Evolutionary conservation across 2,113 vertebrate species (phyloP), one percentile per base, ranked within the genome.

Genomic region (Pachypanchax playfairii): DNA sequence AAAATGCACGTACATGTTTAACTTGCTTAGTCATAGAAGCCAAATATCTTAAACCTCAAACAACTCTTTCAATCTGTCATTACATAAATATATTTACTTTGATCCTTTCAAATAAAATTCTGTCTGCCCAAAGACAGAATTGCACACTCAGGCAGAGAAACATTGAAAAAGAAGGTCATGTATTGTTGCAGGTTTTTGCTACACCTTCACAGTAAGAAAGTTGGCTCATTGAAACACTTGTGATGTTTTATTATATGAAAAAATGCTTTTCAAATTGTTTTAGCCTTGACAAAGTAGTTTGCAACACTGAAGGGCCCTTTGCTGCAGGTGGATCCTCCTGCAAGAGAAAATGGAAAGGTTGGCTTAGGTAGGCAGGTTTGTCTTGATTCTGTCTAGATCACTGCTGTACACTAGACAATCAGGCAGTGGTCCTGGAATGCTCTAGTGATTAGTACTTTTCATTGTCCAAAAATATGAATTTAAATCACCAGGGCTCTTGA

Each of bases 101-200:
- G 12, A 25, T 4, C 20, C 42, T 22, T 64, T 53, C 6, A 64
- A 52, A 22, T 11, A 0, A 25, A 38, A 55, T 42, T n/a, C 21
- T 52, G 21, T 31, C 26, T 49, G 33, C 26, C 46, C 36, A 50
- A 41, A 64, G 22, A 17, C 43, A 64, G 28, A 36, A 15, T 22
- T 12, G 8, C 49, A 46, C 14, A 43, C 24, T 42, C n/a, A 3
- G 20, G 7, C 24, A 25, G 43, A 35, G 15, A 59, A 6, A 64
- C 5, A 35, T 18, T 25, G 46, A 25, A 50, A 6, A 56, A 12
- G 24, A 35, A 49, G 53, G 57, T 59, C 53, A 71, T 76, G 49
- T 50, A 68, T 77, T 62, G 56, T 61, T 65, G 54, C 31, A 26
- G 26, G 18, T 42, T 28, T 59, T 49, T 56, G 4, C 77, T 43